Percentiles rank a stretch among this genome's conserved stretches.
Conservation (phyloP, 1,140 invertebrate genomes). For the Whitmania pigra region DNA sequence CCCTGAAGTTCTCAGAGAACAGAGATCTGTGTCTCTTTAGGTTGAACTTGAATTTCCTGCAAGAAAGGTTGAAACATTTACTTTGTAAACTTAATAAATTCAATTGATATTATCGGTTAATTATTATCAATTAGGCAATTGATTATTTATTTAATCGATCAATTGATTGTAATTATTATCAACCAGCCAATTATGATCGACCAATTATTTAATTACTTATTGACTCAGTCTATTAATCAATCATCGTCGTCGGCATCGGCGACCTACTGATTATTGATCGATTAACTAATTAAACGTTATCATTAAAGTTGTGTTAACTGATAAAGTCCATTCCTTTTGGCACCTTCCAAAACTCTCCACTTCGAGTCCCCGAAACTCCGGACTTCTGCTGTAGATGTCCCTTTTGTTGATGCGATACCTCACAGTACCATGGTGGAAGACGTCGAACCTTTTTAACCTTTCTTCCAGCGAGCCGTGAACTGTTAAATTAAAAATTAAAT, state of each 20-base stretch:
- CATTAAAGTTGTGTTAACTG: no score
- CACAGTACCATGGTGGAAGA: not conserved
- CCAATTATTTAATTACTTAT: no score
- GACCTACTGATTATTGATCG: no score
- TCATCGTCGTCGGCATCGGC: no score
- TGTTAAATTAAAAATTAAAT: not conserved
- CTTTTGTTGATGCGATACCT: constrained; percentile 7
- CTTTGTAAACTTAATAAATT: not conserved
- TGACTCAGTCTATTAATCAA: no score
- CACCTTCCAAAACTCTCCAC: constrained; percentile 4
- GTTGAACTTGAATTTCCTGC: not conserved
- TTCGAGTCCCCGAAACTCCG: constrained; percentile 5
- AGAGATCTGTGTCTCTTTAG: not conserved
- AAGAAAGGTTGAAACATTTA: not conserved
- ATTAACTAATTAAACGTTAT: no score
- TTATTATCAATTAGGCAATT: no score
- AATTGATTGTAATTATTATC: no score
- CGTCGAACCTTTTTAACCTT: constrained; percentile 6
- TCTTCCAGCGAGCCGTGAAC: not conserved
- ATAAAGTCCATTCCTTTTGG: not conserved
- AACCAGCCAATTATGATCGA: no score
- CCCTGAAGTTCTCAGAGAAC: constrained; percentile 13
- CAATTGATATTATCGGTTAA: not conserved
- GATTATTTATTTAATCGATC: no score
- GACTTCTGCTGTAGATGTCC: not conserved